phyloP scores from a whole-genome alignment of 2,113 vertebrate genomes.

The Speoplatyrhinus poulsoni region DNA sequence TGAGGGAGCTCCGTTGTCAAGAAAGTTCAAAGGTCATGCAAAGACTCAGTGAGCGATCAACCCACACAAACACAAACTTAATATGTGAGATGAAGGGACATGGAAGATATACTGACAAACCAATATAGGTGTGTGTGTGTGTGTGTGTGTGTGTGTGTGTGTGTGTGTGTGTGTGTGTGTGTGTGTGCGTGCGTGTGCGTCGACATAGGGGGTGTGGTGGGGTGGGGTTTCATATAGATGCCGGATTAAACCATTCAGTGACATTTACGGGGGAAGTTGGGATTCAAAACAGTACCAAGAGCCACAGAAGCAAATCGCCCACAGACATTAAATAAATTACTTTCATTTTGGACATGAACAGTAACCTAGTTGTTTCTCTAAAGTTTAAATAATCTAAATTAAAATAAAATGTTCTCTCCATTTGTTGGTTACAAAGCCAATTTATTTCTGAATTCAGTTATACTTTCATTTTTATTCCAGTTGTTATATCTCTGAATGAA shows the following conservation, averaged over 20 bases:
- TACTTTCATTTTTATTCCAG: constrained; percentile 29
- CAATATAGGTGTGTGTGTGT: neutral
- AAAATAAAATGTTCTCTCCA: constrained; percentile 35
- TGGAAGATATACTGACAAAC: neutral
- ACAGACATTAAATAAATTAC: constrained; percentile 1
- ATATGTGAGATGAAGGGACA: constrained; percentile 20
- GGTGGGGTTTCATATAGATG: constrained; percentile 14
- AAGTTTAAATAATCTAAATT: constrained; percentile 46
- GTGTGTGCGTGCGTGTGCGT: no score
- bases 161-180: no score
- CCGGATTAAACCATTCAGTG: constrained; percentile 49
- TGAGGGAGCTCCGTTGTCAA: constrained; percentile 52
- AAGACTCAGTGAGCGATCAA: constrained; percentile 9
- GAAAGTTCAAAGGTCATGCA: constrained; percentile 51
- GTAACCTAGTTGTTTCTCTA: constrained; percentile 7
- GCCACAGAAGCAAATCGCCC: neutral
- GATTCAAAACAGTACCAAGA: neutral
- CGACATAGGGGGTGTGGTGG: no score
- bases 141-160: no score
- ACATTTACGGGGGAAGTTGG: neutral
- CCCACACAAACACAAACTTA: neutral
- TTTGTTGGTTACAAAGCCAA: constrained; percentile 12
- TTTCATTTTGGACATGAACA: constrained; percentile 4
- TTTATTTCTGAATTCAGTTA: constrained; percentile 30
- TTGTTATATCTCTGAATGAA: constrained; percentile 23